Base-by-base conservation (phyloP, 2,888 invertebrate species). In the Polymixis flavicincta region DNA sequence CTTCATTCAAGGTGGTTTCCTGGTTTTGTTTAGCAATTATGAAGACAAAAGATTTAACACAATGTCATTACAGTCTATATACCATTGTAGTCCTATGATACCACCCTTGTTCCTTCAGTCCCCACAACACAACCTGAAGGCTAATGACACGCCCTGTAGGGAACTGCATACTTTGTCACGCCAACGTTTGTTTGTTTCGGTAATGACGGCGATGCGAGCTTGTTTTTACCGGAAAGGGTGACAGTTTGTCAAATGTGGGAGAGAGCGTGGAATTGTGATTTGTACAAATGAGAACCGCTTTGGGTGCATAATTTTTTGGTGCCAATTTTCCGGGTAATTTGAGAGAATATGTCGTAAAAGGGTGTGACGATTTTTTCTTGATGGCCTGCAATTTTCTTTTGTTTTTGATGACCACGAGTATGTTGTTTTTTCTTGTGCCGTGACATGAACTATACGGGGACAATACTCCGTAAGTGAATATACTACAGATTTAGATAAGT, bases 141-240 rank as follows among this genome's bases (percentile, higher is more conserved):
- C 76, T 84, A 88, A 88, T 80, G 85, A 80, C 68, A 71, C 77
- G 69, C 76, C 60, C 80, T 82, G 77, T 65, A 69, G 79, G 79
- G 70, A 83, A 89, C 80, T 82, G 80, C 71, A 80, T 79, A 83
- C 73, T 88, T 82, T 83, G 84, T 87, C 80, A 86, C 37, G 71
- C 67, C 75, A 77, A 65, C 65, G 68, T 72, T 74, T 81, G 83
- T 84, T 89, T 84, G 88, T 80, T 85, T 84, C 74, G 61, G 76
- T 78, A 77, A 78, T 84, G 74, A 75, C 71, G 68, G 64, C 63
- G 69, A 83, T 74, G 76, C 69, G 79, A 76, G 76, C 76, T 68
- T 84, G 79, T 77, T 84, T 84, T 80, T 71, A 74, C 65, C 66
- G 60, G 13, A 63, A 68, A 67, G 70, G 69, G 65, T 76, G 63